Percentiles rank a stretch among this genome's conserved stretches.
Evolutionary conservation across 2,113 vertebrate species (phyloP).

Genomic region (Mobula birostris): DNA sequence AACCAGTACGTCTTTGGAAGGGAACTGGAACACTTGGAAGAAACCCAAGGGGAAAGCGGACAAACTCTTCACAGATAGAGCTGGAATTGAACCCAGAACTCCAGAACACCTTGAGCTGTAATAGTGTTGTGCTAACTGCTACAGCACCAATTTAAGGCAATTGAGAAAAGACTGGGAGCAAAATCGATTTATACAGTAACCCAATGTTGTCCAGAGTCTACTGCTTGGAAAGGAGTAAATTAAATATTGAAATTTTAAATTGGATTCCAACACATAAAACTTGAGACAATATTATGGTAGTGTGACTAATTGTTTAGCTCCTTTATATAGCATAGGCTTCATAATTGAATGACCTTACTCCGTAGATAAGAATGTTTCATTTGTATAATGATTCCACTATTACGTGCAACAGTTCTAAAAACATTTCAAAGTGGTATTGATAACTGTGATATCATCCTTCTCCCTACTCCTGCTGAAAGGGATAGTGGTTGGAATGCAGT

Average conservation of each 20-base stretch:
- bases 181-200: no score
- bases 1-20: no score
- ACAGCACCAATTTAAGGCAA: no score
- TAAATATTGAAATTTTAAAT: not conserved
- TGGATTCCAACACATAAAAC: not conserved
- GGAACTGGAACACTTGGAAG: no score
- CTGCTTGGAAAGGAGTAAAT: not conserved
- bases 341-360: no score
- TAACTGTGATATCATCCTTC: not conserved
- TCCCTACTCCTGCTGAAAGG: not conserved
- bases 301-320: not conserved
- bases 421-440: not conserved
- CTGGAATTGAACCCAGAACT: no score
- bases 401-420: not conserved
- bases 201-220: not conserved
- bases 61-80: no score
- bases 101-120: no score
- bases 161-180: no score
- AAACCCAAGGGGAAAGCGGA: no score
- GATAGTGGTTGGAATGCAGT: no score
- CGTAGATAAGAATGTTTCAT: not conserved
- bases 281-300: not conserved
- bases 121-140: no score
- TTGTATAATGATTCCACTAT: not conserved
- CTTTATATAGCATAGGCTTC: not conserved